Evolutionary conservation across 2,113 vertebrate species (phyloP).

Genomic region (Ceyx melanurus): DNA sequence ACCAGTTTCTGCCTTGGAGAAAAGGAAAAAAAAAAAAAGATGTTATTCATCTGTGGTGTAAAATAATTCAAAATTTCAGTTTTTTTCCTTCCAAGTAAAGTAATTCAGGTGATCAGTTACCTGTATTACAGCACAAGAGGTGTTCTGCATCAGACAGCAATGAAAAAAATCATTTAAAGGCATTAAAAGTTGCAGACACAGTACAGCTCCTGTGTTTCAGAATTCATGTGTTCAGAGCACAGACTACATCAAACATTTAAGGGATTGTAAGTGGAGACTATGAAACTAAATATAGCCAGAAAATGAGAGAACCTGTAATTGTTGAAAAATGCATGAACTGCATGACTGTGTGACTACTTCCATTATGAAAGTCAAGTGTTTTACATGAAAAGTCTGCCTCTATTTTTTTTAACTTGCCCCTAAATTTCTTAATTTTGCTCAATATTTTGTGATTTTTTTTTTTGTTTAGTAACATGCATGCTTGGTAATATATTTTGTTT

Average conservation of each 20-base stretch:
- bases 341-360: background rate
- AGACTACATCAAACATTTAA: background rate
- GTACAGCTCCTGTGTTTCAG: background rate
- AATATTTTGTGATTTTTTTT: background rate
- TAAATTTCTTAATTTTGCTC: background rate
- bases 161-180: background rate
- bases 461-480: background rate
- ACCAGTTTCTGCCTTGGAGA: slow-evolving; percentile 35
- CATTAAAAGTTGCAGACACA: background rate
- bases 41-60: background rate
- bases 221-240: background rate
- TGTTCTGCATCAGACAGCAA: background rate
- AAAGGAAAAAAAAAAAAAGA: background rate
- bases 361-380: background rate
- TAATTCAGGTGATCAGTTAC: background rate
- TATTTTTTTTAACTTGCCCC: background rate
- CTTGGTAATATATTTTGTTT: too few relatives aligned
- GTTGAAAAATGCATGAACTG: background rate
- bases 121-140: background rate
- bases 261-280: background rate
- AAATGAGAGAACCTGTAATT: background rate
- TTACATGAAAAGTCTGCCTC: background rate
- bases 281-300: background rate
- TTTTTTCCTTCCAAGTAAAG: background rate
- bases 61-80: background rate